phyloP scores from a whole-genome alignment of 2,797 vertebrate species.

The Echiichthys vipera region DNA sequence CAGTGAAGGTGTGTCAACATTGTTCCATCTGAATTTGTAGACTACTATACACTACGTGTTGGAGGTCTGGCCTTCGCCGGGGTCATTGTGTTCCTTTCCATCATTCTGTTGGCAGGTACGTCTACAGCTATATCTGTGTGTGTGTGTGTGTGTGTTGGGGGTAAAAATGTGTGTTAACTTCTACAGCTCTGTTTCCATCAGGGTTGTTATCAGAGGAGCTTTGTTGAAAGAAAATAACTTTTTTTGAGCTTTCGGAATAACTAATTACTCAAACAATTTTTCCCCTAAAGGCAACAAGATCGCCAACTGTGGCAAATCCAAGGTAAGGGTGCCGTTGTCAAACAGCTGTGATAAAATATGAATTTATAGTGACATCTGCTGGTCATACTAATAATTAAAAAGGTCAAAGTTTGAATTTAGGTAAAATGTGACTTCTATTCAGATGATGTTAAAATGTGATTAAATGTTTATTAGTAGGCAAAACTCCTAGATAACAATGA shows the following conservation, averaged over 20 bases:
- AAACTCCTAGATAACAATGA: background rate
- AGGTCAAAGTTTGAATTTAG: background rate
- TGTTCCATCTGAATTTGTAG: conserved; percentile 61
- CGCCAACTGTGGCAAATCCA: conserved; percentile 72
- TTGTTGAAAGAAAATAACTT: background rate
- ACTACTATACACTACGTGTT: conserved; percentile 81
- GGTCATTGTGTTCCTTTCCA: conserved; percentile 78
- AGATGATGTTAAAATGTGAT: background rate
- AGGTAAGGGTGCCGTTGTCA: conserved; percentile 52
- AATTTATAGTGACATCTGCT: conserved; percentile 56
- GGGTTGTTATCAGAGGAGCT: background rate
- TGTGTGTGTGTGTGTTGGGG: conserved; percentile 4
- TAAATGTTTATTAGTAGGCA: background rate
- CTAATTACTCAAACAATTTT: conserved; percentile 10
- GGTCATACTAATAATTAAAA: conserved; percentile 13
- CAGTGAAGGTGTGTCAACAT: conserved; percentile 14
- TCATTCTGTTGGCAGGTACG: conserved; percentile 82
- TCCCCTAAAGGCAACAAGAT: conserved; percentile 76
- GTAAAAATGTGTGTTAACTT: background rate
- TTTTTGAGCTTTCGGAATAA: background rate
- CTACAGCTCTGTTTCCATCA: background rate
- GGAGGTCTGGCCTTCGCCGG: conserved; percentile 81
- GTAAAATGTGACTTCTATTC: background rate
- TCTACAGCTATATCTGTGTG: conserved; percentile 18
- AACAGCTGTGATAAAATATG: background rate